Base-by-base conservation (phyloP, 2,113 vertebrate species). In the Tylochromis polylepis region DNA sequence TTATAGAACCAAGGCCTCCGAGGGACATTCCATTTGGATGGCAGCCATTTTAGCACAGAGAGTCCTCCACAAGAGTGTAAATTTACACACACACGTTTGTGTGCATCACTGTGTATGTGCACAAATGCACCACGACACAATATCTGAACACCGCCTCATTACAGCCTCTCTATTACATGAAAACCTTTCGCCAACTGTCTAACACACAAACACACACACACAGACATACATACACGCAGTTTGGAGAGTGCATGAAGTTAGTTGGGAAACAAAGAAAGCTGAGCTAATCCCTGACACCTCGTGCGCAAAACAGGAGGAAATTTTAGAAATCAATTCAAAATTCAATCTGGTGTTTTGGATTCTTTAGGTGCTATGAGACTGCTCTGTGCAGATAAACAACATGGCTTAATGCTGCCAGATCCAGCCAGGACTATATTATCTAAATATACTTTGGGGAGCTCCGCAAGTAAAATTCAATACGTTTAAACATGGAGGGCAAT, bases 11-110 rank as follows among this genome's bases (percentile, higher is more conserved):
- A 87, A 94, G 91, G 92, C 93, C 94, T 94, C 91, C 20, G 65
- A 94, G 94, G 94, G 93, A 94, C 94, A 91, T 90, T 94, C 87
- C 83, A 91, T 92, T 96, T 96, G 95, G 94, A 95, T 31, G 75
- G 93, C 91, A 92, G 94, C 94, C 95, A 95, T 94, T 88, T 93
- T 92, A 91, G 88, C 83, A 90, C 84, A 92, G 81, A 92, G 87
- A 92, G 90, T 88, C 91, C 83, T 92, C 89, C 87, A 79, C 83
- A 62, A 92, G 88, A 94, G 91, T 88, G 89, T 93, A 91, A 88
- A 93, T 93, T 90, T 92, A 92, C 93, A 91, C 91, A 89, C 34
- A 77, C 82, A 27, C 29, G 41, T 20, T 22, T 79, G 67, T 87
- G 81, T 80, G 60, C 82, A 58, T 82, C 27, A 41, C 51, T 83